phyloP scores from a whole-genome alignment of 2,797 vertebrate genomes.

The Pteronotus mesoamericanus region DNA sequence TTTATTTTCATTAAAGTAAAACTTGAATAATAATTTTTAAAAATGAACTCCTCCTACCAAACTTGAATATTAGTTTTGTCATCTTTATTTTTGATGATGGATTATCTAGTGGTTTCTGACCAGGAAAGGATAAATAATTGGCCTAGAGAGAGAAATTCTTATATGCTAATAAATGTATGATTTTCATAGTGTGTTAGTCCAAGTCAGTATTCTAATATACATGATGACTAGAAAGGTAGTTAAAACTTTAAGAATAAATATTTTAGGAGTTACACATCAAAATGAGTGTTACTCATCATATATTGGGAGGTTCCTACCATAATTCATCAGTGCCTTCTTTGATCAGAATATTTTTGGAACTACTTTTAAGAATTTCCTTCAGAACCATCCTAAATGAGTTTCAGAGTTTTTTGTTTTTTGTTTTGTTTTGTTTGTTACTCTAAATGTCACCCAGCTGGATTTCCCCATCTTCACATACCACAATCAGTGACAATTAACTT shows the following conservation, averaged over 20 bases:
- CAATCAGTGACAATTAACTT: not conserved
- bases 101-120: constrained; percentile 9
- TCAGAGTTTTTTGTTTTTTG: not conserved
- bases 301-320: not conserved
- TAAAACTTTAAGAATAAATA: not conserved
- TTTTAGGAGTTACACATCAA: constrained; percentile 1
- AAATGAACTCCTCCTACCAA: not conserved
- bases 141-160: not conserved
- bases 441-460: not conserved
- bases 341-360: not conserved
- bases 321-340: not conserved
- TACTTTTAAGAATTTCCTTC: not conserved
- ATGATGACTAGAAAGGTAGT: constrained; percentile 16
- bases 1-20: constrained; percentile 40
- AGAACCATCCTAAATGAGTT: not conserved
- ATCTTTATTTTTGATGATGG: constrained; percentile 38
- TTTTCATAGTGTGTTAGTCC: not conserved
- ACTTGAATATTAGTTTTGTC: not conserved
- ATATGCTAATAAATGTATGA: not conserved
- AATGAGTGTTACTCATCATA: not conserved
- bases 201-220: not conserved
- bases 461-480: not conserved
- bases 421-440: not conserved
- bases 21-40: not conserved
- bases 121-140: not conserved